Percentiles rank a stretch among this genome's conserved stretches.
Evolutionary conservation across 2,797 vertebrate species (phyloP).

Genomic region (Alectoris magna): DNA sequence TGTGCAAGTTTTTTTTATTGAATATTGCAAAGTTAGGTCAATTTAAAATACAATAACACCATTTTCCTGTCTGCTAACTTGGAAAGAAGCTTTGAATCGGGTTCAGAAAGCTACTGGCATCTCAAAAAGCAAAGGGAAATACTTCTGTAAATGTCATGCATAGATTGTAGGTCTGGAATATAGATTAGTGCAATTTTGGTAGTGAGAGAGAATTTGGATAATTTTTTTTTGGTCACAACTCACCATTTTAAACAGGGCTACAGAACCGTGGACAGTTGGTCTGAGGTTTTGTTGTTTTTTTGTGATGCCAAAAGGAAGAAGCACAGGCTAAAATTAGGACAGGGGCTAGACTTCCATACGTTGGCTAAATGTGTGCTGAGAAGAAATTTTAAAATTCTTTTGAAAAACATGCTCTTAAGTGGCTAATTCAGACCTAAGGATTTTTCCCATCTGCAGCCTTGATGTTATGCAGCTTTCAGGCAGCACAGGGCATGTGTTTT

Average conservation of each 20-base stretch:
- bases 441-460: not conserved
- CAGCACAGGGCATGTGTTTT: not conserved
- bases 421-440: not conserved
- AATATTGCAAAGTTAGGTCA: not conserved
- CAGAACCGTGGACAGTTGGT: not conserved
- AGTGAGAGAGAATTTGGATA: not conserved
- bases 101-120: not conserved
- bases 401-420: not conserved
- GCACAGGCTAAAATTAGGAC: not conserved
- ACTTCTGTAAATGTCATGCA: not conserved
- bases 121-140: not conserved
- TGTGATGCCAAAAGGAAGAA: not conserved
- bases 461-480: not conserved
- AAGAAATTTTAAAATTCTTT: not conserved
- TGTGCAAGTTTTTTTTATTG: not conserved
- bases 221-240: not conserved
- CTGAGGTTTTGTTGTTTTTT: not conserved
- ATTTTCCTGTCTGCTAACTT: not conserved
- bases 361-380: not conserved
- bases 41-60: not conserved
- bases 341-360: not conserved
- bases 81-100: not conserved
- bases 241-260: not conserved
- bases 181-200: not conserved
- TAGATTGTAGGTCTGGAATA: not conserved